Conservation (phyloP, 2,797 vertebrate genomes). For the Gallinago solitaria region DNA sequence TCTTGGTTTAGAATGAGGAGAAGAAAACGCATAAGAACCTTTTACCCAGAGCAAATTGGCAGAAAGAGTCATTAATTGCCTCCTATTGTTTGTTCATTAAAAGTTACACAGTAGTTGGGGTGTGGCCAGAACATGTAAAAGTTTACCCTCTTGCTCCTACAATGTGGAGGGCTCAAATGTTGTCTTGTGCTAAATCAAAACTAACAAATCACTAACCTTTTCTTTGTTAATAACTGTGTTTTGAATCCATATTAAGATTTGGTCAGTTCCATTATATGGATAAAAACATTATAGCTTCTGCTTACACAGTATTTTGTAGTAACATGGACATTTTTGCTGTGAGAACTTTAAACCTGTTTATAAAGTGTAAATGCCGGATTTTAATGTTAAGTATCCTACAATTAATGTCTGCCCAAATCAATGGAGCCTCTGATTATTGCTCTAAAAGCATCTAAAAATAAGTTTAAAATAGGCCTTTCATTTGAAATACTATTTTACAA, state of each 20-base stretch:
- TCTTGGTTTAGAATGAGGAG: neutral
- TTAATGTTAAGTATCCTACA: neutral
- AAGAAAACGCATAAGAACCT: neutral
- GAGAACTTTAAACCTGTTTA: neutral
- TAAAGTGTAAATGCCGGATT: neutral
- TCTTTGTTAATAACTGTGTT: neutral
- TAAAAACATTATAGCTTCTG: neutral
- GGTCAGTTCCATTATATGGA: neutral
- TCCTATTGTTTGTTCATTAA: neutral
- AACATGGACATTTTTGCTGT: neutral
- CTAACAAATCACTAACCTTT: slow-evolving; percentile 35
- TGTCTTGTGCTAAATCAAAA: neutral
- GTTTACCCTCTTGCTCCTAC: neutral
- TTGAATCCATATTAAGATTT: neutral
- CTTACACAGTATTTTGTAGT: neutral
- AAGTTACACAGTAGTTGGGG: neutral
- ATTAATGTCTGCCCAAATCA: neutral
- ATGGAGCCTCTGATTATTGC: neutral
- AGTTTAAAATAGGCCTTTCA: neutral
- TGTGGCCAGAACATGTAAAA: neutral
- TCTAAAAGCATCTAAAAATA: neutral
- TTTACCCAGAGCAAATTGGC: neutral
- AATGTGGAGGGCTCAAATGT: neutral
- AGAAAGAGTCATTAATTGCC: neutral
- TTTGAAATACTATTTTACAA: neutral